Evolutionary conservation across 2,888 invertebrate genomes (phyloP).

Genomic region (Labia minor): DNA sequence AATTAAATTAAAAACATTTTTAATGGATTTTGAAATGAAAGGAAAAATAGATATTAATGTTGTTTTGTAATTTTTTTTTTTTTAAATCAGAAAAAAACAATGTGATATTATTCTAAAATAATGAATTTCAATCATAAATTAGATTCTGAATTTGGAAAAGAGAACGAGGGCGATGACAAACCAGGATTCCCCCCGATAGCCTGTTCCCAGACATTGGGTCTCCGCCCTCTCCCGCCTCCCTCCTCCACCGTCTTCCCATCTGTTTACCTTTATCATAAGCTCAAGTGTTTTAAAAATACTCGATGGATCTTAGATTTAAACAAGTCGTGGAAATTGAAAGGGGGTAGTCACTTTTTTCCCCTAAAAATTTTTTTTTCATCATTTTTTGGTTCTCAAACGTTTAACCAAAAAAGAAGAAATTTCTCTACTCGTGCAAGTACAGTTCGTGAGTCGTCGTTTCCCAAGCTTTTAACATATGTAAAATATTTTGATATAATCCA

Average conservation of each 20-base stretch:
- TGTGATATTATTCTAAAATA: neutral
- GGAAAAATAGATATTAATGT: neutral
- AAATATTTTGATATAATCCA: conserved; percentile 13
- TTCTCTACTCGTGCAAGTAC: neutral
- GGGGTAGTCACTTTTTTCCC: neutral
- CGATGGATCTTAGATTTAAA: neutral
- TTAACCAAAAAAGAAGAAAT: neutral
- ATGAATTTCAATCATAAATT: neutral
- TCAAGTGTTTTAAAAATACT: conserved; percentile 7
- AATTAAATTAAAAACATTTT: neutral
- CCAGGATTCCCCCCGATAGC: neutral
- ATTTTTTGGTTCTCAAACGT: neutral
- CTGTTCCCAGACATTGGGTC: neutral
- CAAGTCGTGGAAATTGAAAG: neutral
- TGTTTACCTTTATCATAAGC: conserved; percentile 5
- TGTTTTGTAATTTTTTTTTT: no score
- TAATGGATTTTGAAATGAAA: neutral
- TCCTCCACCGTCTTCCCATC: neutral
- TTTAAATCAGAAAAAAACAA: neutral
- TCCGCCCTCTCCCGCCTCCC: neutral
- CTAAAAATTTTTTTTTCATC: neutral
- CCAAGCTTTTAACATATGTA: conserved; percentile 13
- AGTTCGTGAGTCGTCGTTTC: conserved; percentile 6
- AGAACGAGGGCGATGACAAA: neutral
- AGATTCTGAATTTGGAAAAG: neutral